phyloP scores from a whole-genome alignment of 2,113 vertebrate genomes.

The Elephas maximus region DNA sequence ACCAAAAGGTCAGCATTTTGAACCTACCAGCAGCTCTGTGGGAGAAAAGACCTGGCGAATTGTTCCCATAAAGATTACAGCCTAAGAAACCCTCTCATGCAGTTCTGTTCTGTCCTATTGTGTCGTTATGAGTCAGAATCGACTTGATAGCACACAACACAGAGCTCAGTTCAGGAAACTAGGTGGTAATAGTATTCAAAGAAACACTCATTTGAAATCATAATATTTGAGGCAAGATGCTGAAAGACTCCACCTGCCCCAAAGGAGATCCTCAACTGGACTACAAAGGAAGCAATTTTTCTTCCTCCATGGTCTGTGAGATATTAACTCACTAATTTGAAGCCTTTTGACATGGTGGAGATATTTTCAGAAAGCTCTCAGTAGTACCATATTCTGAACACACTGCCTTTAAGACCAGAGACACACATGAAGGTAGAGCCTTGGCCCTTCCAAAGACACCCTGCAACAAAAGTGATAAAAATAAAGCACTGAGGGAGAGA shows the following conservation, averaged over 20 bases:
- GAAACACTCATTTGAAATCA: not conserved
- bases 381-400: not conserved
- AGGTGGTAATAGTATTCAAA: not conserved
- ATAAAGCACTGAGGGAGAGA: not conserved
- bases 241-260: not conserved
- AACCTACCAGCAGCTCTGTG: not conserved
- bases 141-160: not conserved
- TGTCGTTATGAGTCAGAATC: too few relatives aligned
- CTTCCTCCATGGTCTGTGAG: not conserved
- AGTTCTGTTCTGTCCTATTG: not conserved
- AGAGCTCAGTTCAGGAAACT: not conserved
- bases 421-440: not conserved
- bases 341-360: not conserved
- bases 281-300: not conserved
- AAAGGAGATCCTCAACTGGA: not conserved
- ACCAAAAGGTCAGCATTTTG: not conserved
- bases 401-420: not conserved
- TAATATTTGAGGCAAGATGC: not conserved
- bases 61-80: not conserved
- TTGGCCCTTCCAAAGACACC: not conserved
- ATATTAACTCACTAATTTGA: not conserved
- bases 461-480: not conserved
- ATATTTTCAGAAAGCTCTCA: slow-evolving; percentile 19
- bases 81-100: not conserved
- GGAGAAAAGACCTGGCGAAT: not conserved